These are phyloP conservation scores for Spodoptera picta DNA, from an alignment of 2,888 invertebrate genomes.

Conservation along the genomic window DNA sequence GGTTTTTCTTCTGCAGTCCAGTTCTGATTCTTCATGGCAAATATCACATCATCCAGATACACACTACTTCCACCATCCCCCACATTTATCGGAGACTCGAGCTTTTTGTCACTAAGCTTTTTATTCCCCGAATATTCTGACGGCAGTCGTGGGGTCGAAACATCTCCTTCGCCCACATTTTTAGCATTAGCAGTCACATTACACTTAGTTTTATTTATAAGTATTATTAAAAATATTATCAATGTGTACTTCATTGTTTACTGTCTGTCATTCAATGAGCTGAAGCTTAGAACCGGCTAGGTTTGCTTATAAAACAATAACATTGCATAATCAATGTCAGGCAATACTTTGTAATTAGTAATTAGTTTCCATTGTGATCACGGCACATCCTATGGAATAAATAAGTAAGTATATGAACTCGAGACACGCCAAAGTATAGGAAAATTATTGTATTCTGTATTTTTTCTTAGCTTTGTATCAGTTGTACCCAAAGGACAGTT, in stretches of 20 bases:
- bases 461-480: no score
- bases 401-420: no score
- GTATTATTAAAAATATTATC: slow-evolving; percentile 42
- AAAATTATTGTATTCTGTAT: no score
- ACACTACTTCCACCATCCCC: slow-evolving; percentile 62
- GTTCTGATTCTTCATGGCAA: slow-evolving; percentile 73
- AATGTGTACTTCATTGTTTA: slow-evolving; percentile 65
- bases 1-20: slow-evolving; percentile 76
- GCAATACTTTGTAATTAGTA: slow-evolving; percentile 60
- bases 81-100: slow-evolving; percentile 49
- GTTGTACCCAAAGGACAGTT: no score
- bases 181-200: slow-evolving; percentile 59
- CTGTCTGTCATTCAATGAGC: slow-evolving; percentile 50
- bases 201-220: slow-evolving; percentile 48
- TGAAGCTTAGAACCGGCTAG: slow-evolving; percentile 58
- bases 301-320: slow-evolving; percentile 67
- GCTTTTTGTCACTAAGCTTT: slow-evolving; percentile 45
- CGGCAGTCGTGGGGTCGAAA: slow-evolving; percentile 23
- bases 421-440: no score
- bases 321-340: slow-evolving; percentile 67
- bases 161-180: slow-evolving; percentile 22
- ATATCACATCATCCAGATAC: slow-evolving; percentile 81
- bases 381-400: slow-evolving; percentile 9
- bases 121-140: slow-evolving; percentile 43
- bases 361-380: slow-evolving; percentile 57